Evolutionary conservation across 2,888 invertebrate genomes (phyloP).

Genomic region (Ptychoptera contaminata): DNA sequence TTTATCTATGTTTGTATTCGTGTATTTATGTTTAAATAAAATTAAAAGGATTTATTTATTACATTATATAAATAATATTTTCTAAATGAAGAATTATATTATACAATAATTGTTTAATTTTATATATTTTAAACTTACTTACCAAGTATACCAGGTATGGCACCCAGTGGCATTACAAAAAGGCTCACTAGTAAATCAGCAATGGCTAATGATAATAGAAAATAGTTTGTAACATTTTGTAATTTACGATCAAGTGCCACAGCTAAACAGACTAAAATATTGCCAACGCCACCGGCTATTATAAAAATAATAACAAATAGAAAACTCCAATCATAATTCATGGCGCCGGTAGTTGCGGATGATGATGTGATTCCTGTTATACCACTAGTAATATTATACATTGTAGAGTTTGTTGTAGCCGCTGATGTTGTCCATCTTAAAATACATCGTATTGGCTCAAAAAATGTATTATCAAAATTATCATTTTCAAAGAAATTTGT

Average conservation of each 20-base stretch:
- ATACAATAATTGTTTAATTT: too few species aligned
- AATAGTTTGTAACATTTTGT: constrained; percentile 93
- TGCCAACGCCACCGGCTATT: constrained; percentile 76
- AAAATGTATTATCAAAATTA: constrained; percentile 2
- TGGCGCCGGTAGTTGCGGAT: too few species aligned
- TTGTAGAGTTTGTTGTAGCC: too few species aligned
- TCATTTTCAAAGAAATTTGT: constrained; percentile 6
- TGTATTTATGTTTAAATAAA: too few species aligned
- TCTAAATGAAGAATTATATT: too few species aligned
- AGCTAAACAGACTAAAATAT: constrained; percentile 84
- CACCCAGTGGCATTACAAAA: constrained; percentile 91
- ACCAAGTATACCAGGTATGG: constrained; percentile 88
- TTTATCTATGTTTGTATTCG: too few species aligned
- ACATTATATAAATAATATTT: too few species aligned
- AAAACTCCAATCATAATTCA: constrained; percentile 61
- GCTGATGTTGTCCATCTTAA: neutral
- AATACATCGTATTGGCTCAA: constrained; percentile 4
- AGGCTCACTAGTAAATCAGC: constrained; percentile 86
- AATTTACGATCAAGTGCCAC: constrained; percentile 77
- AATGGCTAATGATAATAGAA: constrained; percentile 80
- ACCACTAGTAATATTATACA: too few species aligned
- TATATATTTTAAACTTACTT: constrained; percentile 28
- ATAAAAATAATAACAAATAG: constrained; percentile 73
- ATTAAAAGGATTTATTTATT: too few species aligned
- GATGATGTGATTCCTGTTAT: too few species aligned